These are phyloP conservation scores for Stramonita haemastoma DNA, from an alignment of 2,888 invertebrate species.

Conservation along the genomic window DNA sequence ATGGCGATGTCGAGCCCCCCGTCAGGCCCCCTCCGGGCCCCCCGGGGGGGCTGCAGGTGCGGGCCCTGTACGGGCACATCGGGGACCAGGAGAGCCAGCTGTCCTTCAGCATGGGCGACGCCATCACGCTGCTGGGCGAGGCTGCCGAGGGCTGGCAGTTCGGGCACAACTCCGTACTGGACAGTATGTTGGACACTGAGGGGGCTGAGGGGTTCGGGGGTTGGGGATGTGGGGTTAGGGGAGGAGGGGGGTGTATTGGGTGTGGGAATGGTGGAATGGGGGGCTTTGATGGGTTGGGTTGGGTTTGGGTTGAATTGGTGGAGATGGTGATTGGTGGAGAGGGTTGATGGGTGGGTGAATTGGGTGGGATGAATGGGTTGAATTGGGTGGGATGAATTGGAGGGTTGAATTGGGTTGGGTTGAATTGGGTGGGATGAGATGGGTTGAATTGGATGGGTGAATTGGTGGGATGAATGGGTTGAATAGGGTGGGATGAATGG, in stretches of 20 bases:
- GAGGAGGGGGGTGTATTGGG: background rate
- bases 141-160: constrained; percentile 97
- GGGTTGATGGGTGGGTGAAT: too few relatives aligned
- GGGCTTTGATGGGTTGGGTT: background rate
- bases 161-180: constrained; percentile 96
- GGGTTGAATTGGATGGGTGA: too few relatives aligned
- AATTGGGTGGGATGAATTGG: too few relatives aligned
- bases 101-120: constrained; percentile 93
- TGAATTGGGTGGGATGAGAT: too few relatives aligned
- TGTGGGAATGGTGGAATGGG: background rate
- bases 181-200: constrained; percentile 71
- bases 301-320: too few relatives aligned
- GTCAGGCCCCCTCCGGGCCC: constrained; percentile 79
- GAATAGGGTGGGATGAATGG: too few relatives aligned
- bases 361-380: too few relatives aligned
- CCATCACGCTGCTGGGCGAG: constrained; percentile 91
- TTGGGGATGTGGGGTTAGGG: background rate
- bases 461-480: too few relatives aligned
- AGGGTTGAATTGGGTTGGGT: too few relatives aligned
- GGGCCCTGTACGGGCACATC: constrained; percentile 93
- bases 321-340: too few relatives aligned
- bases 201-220: background rate
- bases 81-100: constrained; percentile 93
- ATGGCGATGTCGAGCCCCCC: constrained; percentile 52
- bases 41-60: constrained; percentile 83